A percentile compares a stretch with the other conserved stretches of the same genome.
phyloP scores from a whole-genome alignment of 2,797 vertebrate genomes.

The Toxotes lorentzi region DNA sequence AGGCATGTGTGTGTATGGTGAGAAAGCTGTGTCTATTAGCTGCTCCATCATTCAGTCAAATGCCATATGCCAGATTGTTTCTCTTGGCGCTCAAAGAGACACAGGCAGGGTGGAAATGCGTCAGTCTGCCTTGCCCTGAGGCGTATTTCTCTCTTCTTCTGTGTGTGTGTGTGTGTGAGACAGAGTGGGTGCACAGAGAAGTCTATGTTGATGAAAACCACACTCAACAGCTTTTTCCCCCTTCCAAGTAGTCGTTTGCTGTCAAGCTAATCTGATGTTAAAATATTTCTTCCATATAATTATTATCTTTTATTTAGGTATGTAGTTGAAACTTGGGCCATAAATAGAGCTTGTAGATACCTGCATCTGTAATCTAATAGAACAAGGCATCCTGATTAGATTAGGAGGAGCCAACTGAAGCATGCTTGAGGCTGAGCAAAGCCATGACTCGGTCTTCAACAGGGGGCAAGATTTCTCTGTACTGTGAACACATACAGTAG shows the following conservation, averaged over 20 bases:
- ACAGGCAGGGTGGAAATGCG: slow-evolving; percentile 63
- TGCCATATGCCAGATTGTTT: slow-evolving; percentile 80
- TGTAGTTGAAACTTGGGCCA: neutral
- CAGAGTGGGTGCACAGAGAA: slow-evolving; percentile 18
- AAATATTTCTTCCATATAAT: neutral
- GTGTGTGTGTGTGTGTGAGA: slow-evolving; percentile 14
- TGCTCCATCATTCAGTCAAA: slow-evolving; percentile 72
- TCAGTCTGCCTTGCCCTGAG: slow-evolving; percentile 59
- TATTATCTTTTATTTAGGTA: slow-evolving; percentile 1
- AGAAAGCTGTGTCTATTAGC: slow-evolving; percentile 60
- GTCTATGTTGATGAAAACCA: slow-evolving; percentile 41
- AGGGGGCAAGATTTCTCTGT: slow-evolving; percentile 2
- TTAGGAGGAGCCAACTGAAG: slow-evolving; percentile 23
- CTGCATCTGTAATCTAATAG: slow-evolving; percentile 44
- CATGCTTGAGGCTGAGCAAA: slow-evolving; percentile 25
- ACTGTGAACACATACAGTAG: neutral
- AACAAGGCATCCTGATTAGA: slow-evolving; percentile 50
- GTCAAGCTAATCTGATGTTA: slow-evolving; percentile 14
- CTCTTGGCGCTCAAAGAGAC: slow-evolving; percentile 74
- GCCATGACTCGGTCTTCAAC: slow-evolving; percentile 7
- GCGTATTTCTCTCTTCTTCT: slow-evolving; percentile 53
- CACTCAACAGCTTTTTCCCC: neutral
- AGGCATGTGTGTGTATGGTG: slow-evolving; percentile 34
- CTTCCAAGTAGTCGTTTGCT: neutral
- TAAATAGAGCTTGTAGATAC: slow-evolving; percentile 16